These are phyloP conservation scores for Myopa tessellatipennis DNA, from an alignment of 2,888 invertebrate genomes.

Conservation along the genomic window DNA sequence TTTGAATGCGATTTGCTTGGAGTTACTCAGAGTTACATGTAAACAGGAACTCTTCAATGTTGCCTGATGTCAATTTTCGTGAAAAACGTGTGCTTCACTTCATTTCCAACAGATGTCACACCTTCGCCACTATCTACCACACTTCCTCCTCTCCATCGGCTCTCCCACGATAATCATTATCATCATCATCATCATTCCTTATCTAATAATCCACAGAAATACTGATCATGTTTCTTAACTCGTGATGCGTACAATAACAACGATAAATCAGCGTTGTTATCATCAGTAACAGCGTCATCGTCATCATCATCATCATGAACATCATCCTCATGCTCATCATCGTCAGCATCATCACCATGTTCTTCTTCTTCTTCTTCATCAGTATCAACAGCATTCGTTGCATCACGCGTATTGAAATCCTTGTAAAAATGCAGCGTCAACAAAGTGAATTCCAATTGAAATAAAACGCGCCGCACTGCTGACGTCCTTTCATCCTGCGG, in stretches of 20 bases:
- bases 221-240: background rate
- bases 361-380: background rate
- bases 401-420: slow-evolving; percentile 25
- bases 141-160: background rate
- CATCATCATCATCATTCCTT: background rate
- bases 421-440: slow-evolving; percentile 27
- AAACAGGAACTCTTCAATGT: background rate
- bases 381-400: background rate
- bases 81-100: slow-evolving; percentile 4
- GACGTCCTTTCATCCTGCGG: background rate
- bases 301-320: slow-evolving; percentile 1
- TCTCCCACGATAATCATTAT: background rate
- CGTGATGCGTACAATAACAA: slow-evolving; percentile 21
- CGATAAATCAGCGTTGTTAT: slow-evolving; percentile 48
- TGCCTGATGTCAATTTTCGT: slow-evolving; percentile 27
- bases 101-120: background rate
- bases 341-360: background rate
- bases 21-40: background rate
- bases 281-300: slow-evolving; percentile 50
- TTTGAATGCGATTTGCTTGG: background rate
- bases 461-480: slow-evolving; percentile 22
- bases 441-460: slow-evolving; percentile 40
- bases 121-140: background rate
- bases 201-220: background rate
- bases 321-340: background rate